Percentiles rank a stretch among this genome's conserved stretches.
Conservation (phyloP, 35 echinoderm and acorn worm species). For the Strongylocentrotus purpuratus region DNA sequence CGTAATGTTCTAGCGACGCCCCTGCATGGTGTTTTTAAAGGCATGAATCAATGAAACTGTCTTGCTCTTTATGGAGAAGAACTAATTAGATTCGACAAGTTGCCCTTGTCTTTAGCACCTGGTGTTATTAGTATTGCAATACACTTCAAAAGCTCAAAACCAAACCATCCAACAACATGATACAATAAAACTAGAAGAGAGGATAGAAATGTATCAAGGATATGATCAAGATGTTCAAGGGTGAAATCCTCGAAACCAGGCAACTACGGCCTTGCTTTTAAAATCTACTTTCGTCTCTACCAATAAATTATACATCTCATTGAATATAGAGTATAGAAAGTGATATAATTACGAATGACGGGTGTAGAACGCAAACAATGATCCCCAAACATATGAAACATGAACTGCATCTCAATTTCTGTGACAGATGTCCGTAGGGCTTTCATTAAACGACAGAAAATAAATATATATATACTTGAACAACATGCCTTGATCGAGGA, state of each 20-base stretch:
- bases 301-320: neutral
- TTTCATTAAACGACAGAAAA: neutral
- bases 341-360: neutral
- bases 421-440: neutral
- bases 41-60: neutral
- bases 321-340: neutral
- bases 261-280: neutral
- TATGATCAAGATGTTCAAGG: neutral
- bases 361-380: neutral
- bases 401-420: neutral
- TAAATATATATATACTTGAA: too few relatives aligned
- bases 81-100: neutral
- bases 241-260: neutral
- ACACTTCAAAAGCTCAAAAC: neutral
- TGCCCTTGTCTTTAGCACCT: neutral
- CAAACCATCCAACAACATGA: neutral
- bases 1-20: neutral
- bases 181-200: neutral
- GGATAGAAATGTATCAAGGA: neutral
- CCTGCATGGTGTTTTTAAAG: neutral
- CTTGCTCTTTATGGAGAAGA: neutral
- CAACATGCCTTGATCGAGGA: too few relatives aligned
- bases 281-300: neutral
- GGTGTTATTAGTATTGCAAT: neutral
- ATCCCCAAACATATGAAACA: neutral